phyloP scores from a whole-genome alignment of 2,113 vertebrate species.

The Numenius arquata region DNA sequence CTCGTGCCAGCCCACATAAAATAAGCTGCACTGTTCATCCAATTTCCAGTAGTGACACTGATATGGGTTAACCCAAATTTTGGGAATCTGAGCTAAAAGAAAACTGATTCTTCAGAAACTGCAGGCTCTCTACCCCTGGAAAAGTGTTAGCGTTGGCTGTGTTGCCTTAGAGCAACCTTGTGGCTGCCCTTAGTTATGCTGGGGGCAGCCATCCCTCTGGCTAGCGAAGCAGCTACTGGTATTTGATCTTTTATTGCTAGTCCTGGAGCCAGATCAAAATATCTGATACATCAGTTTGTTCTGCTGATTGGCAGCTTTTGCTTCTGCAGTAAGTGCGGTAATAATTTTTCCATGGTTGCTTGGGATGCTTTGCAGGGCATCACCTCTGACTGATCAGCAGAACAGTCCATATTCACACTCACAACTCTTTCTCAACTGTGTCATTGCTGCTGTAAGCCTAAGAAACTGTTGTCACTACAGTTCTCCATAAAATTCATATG shows the following conservation, averaged over 20 bases:
- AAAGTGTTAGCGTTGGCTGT: background rate
- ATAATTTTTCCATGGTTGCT: background rate
- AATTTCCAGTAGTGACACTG: background rate
- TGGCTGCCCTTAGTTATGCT: background rate
- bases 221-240: background rate
- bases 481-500: background rate
- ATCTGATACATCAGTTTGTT: background rate
- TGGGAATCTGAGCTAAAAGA: background rate
- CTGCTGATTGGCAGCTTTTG: background rate
- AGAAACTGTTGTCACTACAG: background rate
- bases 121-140: background rate
- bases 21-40: background rate
- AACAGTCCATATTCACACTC: background rate
- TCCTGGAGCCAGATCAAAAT: background rate
- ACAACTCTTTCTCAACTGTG: accelerated
- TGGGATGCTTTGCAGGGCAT: background rate
- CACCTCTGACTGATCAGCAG: background rate
- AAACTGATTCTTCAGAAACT: background rate
- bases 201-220: background rate
- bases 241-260: background rate
- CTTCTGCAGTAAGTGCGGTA: background rate
- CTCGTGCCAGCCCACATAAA: background rate
- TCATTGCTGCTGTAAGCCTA: background rate
- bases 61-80: background rate
- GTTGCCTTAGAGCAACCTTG: background rate